Evolutionary conservation across 2,888 invertebrate species (phyloP).

Genomic region (Frankliniella fusca): DNA sequence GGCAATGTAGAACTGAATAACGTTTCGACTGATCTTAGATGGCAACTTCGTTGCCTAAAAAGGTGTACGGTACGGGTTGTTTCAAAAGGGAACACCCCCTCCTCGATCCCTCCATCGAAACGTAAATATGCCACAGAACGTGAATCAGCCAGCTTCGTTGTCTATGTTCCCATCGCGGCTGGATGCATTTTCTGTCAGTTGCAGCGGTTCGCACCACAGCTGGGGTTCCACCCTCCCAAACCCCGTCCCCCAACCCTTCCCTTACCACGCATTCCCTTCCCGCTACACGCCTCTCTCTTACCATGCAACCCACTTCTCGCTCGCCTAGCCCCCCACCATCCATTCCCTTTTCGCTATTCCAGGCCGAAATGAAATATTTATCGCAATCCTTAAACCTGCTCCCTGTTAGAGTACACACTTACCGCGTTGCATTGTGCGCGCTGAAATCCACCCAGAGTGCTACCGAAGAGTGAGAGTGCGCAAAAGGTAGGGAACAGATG

Average conservation of each 20-base stretch:
- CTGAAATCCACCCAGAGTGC: background rate
- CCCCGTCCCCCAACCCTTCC: background rate
- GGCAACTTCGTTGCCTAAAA: too few species aligned
- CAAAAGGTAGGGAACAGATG: background rate
- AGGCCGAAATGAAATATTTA: slow-evolving; percentile 2
- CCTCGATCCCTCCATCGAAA: too few species aligned
- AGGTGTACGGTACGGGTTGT: too few species aligned
- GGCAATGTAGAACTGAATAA: too few species aligned
- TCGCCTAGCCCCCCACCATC: background rate
- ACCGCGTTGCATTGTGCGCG: background rate
- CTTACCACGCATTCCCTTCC: background rate
- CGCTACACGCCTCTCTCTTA: background rate
- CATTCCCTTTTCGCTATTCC: background rate
- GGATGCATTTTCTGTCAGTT: background rate
- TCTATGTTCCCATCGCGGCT: too few species aligned
- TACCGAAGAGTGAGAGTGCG: background rate
- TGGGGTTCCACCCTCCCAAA: background rate
- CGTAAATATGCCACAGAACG: too few species aligned
- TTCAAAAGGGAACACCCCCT: too few species aligned
- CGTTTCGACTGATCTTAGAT: too few species aligned
- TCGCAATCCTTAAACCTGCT: slow-evolving; percentile 18
- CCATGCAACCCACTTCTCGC: too few species aligned
- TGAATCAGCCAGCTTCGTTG: too few species aligned
- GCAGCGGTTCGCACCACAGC: background rate
- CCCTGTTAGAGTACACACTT: background rate